Base-by-base conservation (phyloP, 2,113 vertebrate species). In the Prolemur simus region DNA sequence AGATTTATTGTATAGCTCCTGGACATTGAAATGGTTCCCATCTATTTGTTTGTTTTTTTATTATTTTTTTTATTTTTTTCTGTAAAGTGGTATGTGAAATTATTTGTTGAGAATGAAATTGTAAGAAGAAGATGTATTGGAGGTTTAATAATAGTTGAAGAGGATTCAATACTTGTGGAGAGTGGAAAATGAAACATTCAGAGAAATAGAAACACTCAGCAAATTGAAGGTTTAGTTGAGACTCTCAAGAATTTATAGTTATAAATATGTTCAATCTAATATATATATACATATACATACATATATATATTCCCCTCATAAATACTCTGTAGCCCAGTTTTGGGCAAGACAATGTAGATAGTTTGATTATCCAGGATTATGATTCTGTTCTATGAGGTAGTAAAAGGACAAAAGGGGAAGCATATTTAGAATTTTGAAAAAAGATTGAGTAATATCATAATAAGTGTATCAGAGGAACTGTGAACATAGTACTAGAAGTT, bases 81-180 rank as follows among this genome's bases (percentile, higher is more conserved):
- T 77, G 21, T 78, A 6, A 87, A 87, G 29, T 76, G 5, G 9
- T 6, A 52, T 58, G 14, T 49, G 10, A 18, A 91, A 86, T 89
- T 1, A 23, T 86, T 77, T 86, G 8, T 78, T 91, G 39, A 93
- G 0, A 45, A 88, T 45, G 14, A 91, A 90, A 92, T 29, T 56
- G 18, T 56, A 39, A 93, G 3, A 89, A 87, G 7, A 86, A 49
- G 52, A 74, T 37, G 92, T 85, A 82, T 2, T 47, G 1, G 8
- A 92, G n/a, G 5, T 47, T 95, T 96, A 37, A 87, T 78, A 20
- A 63, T 58, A 83, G 42, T 76, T 74, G 34, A 95, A 89, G 21
- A 20, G 21, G 8, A 81, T 6, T 92, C 47, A 92, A 49, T 71
- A 85, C 14, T 32, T 69, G 0, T 32, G 25, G 10, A 83, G 84